Evolutionary conservation across 2,113 vertebrate species (phyloP), one percentile per base, ranked within the genome.

Genomic region (Orientallactaga bullata): DNA sequence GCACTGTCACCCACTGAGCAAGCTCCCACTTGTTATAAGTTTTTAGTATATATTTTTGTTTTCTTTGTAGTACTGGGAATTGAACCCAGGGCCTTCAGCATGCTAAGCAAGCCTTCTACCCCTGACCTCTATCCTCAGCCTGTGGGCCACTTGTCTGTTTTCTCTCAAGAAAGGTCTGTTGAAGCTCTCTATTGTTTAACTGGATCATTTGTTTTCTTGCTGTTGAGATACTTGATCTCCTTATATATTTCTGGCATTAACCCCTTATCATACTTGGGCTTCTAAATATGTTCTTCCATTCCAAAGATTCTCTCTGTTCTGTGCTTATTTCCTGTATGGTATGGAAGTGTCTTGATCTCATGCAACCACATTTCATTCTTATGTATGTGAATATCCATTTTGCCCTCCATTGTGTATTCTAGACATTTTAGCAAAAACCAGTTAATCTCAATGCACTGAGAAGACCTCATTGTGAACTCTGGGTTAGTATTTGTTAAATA

Each of bases 401-500:
- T 86, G 16, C 78, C 65, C 55, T 71, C 72, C 78, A 61, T 20
- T 55, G 63, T 55, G 28, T 83, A 28, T 72, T 32, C 39, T 65
- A 71, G 39, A 47, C 65, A 83, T 88, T n/a, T 92, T 78, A 83
- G 26, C 35, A 60, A 58, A 91, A 87, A 71, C 32, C 32, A 55
- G 6, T 76, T 91, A 39, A 42, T 83, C 72, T 42, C 86, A 71
- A 85, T 39, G 61, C 26, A 90, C 60, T 85, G 81, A 63, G 85
- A 86, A 95, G 35, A 89, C 69, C 35, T 85, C 72, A 30, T 82
- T 86, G 77, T 26, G 82, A 92, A 37, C 55, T 13, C 17, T 86
- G 37, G 72, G 63, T 81, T 77, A 94, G 47, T 81, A 82, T 95
- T 91, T 95, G 89, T 84, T 94, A 87, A 90, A 86, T 39, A 93